Conservation (phyloP, 92 coral and sea anemone genomes). For the Phenganax subtilis region DNA sequence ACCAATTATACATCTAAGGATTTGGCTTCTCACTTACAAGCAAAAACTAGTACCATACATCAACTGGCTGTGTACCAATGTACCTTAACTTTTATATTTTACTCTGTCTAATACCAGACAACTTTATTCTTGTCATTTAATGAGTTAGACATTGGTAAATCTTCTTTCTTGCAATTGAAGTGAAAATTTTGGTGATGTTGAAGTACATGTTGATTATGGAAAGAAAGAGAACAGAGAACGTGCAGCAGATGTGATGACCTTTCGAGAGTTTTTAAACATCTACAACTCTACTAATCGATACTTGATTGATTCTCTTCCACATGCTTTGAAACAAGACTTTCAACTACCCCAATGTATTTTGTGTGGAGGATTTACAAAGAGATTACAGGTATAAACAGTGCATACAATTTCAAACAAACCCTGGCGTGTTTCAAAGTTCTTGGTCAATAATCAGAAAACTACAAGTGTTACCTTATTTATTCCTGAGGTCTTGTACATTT, state of each 20-base stretch:
- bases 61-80: not conserved
- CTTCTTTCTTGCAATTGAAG: slow-evolving; percentile 27
- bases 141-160: not conserved
- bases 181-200: slow-evolving; percentile 58
- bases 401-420: not conserved
- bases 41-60: not conserved
- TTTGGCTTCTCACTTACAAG: not conserved
- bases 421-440: not conserved
- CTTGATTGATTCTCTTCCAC: slow-evolving; percentile 73
- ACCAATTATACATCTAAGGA: not conserved
- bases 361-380: slow-evolving; percentile 88
- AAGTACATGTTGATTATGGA: slow-evolving; percentile 79
- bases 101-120: not conserved
- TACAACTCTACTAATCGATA: slow-evolving; percentile 79
- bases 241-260: slow-evolving; percentile 70
- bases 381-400: slow-evolving; percentile 58
- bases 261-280: slow-evolving; percentile 59
- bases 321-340: slow-evolving; percentile 71
- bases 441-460: not conserved
- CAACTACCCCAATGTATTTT: slow-evolving; percentile 65
- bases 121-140: not conserved
- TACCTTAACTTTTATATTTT: not conserved
- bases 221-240: slow-evolving; percentile 87
- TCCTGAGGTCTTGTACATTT: not conserved
- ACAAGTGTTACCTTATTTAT: not conserved